Conservation (phyloP, 2,888 invertebrate species). For the Metallyticus violacea region DNA sequence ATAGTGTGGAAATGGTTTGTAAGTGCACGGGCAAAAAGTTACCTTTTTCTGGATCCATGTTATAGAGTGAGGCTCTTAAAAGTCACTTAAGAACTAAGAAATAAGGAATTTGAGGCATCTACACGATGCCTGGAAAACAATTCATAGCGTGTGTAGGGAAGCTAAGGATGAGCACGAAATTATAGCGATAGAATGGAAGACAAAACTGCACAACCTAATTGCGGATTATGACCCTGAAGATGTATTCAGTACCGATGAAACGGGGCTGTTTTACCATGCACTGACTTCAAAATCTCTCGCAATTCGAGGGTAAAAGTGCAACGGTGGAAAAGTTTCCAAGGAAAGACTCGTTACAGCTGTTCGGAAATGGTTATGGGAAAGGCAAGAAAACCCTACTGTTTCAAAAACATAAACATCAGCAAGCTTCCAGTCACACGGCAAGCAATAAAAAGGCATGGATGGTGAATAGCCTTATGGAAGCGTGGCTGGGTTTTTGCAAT, state of each 20-base stretch:
- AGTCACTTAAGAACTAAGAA: too few species aligned
- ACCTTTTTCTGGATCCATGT: too few species aligned
- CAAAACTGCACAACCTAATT: neutral
- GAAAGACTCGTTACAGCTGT: slow-evolving; percentile 16
- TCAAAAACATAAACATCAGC: neutral
- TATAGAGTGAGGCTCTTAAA: too few species aligned
- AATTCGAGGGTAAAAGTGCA: neutral
- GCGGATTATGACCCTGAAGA: neutral
- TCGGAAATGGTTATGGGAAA: slow-evolving; percentile 4
- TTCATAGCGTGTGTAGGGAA: neutral
- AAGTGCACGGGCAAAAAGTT: too few species aligned
- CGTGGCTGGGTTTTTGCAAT: neutral
- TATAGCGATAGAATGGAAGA: neutral
- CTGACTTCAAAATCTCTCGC: neutral
- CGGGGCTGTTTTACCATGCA: neutral
- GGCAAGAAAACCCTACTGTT: neutral
- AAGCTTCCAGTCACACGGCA: neutral
- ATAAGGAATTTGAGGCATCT: too few species aligned
- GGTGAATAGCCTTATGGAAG: neutral
- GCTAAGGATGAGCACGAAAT: neutral
- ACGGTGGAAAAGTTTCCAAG: slow-evolving; percentile 5
- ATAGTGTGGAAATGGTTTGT: too few species aligned
- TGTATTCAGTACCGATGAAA: neutral
- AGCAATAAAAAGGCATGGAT: slow-evolving; percentile 9
- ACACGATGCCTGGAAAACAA: too few species aligned